Evolutionary conservation across 2,888 invertebrate genomes (phyloP).

Genomic region (Philopedon plagiatum): DNA sequence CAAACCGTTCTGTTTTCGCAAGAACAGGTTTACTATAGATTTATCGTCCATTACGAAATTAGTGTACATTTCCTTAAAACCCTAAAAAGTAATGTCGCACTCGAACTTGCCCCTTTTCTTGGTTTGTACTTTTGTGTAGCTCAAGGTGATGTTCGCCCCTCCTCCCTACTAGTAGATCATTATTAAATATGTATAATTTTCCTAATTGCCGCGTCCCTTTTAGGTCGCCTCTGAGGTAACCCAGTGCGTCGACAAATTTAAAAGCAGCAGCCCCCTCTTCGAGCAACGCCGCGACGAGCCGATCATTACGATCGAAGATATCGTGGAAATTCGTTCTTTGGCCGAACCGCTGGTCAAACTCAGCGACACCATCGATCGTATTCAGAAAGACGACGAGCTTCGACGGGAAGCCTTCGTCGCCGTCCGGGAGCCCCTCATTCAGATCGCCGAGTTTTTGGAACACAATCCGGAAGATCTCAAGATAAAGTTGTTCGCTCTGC

Average conservation of each 20-base stretch:
- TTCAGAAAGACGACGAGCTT: constrained; percentile 57
- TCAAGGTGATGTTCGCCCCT: too few species aligned
- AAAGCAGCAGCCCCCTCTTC: constrained; percentile 56
- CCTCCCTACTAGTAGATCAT: too few species aligned
- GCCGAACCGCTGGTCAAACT: constrained; percentile 61
- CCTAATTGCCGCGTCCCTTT: too few species aligned
- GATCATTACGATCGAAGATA: constrained; percentile 58
- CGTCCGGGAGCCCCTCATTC: constrained; percentile 59
- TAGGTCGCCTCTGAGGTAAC: constrained; percentile 62
- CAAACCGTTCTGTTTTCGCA: too few species aligned
- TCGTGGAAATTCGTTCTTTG: constrained; percentile 57
- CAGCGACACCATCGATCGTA: constrained; percentile 58
- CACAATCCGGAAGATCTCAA: constrained; percentile 58
- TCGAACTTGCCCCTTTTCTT: too few species aligned
- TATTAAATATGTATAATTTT: too few species aligned
- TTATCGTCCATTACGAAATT: too few species aligned
- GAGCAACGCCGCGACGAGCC: constrained; percentile 55
- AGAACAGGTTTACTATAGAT: too few species aligned
- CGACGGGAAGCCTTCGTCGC: constrained; percentile 56
- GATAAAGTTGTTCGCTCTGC: constrained; percentile 55
- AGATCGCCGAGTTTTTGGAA: constrained; percentile 60
- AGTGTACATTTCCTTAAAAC: too few species aligned
- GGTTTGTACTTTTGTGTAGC: too few species aligned
- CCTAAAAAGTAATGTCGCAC: too few species aligned
- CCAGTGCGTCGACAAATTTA: constrained; percentile 62